These are phyloP conservation scores for Cacajao melanocephalus DNA, from an alignment of 2,797 vertebrate genomes.

Conservation along the genomic window DNA sequence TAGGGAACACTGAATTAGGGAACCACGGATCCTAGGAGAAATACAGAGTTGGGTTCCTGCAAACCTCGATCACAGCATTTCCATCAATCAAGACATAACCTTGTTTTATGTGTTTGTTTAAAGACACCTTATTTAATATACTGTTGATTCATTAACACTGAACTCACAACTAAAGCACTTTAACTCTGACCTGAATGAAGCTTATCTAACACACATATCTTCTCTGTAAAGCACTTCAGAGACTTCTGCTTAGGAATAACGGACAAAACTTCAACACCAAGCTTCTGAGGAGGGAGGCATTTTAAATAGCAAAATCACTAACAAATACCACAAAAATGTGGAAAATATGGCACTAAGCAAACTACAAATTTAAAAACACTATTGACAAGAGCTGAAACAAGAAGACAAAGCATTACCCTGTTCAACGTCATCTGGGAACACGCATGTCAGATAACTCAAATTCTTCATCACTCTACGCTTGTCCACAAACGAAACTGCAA, in stretches of 20 bases:
- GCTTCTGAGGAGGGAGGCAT: not conserved
- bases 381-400: not conserved
- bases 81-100: not conserved
- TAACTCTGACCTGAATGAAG: not conserved
- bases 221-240: not conserved
- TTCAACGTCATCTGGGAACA: not conserved
- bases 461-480: not conserved
- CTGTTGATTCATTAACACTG: not conserved
- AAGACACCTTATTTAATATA: not conserved
- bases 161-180: not conserved
- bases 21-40: not conserved
- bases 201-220: not conserved
- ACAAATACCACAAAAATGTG: not conserved
- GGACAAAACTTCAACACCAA: not conserved
- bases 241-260: not conserved
- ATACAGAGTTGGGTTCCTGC: not conserved
- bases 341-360: not conserved
- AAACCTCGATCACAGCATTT: not conserved
- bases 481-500: not conserved
- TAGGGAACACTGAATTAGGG: not conserved
- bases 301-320: not conserved
- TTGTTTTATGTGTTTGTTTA: not conserved
- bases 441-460: not conserved
- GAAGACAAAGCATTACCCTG: not conserved
- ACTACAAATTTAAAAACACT: not conserved